Conservation (phyloP, 2,888 invertebrate species). For the Malthinus seriepunctatus region DNA sequence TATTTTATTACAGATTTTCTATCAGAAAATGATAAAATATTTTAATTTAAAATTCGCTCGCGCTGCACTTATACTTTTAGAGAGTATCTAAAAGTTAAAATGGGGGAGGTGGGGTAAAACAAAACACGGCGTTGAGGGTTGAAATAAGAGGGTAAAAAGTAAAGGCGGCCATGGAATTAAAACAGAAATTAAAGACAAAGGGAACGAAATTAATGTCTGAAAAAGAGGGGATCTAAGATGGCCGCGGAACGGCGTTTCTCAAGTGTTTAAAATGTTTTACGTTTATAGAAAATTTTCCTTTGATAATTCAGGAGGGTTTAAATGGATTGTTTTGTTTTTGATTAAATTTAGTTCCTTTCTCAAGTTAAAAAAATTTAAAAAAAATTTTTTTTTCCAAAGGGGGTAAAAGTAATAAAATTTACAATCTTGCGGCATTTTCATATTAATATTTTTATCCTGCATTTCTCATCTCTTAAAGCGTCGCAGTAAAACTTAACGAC, state of each 20-base stretch:
- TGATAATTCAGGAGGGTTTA: conserved; percentile 1
- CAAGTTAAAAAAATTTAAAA: neutral
- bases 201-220: conserved; percentile 53
- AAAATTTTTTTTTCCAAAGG: neutral
- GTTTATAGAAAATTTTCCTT: conserved; percentile 20
- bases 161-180: conserved; percentile 54
- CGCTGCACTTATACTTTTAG: neutral
- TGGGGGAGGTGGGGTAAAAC: conserved; percentile 31
- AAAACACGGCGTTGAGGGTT: conserved; percentile 42
- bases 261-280: conserved; percentile 25
- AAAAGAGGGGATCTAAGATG: conserved; percentile 47
- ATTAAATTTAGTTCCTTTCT: conserved; percentile 13
- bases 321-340: conserved; percentile 11
- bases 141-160: conserved; percentile 56
- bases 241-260: conserved; percentile 35
- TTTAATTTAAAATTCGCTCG: neutral
- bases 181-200: conserved; percentile 56
- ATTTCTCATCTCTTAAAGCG: conserved; percentile 36
- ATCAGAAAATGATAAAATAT: neutral
- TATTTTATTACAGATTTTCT: neutral
- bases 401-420: conserved; percentile 23
- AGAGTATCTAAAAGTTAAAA: conserved; percentile 27
- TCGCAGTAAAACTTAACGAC: conserved; percentile 52
- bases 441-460: conserved; percentile 28
- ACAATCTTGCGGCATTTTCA: conserved; percentile 28